A percentile compares a stretch with the other conserved stretches of the same genome.
Conservation (phyloP, 2,888 invertebrate species). For the Deroplatys truncata region DNA sequence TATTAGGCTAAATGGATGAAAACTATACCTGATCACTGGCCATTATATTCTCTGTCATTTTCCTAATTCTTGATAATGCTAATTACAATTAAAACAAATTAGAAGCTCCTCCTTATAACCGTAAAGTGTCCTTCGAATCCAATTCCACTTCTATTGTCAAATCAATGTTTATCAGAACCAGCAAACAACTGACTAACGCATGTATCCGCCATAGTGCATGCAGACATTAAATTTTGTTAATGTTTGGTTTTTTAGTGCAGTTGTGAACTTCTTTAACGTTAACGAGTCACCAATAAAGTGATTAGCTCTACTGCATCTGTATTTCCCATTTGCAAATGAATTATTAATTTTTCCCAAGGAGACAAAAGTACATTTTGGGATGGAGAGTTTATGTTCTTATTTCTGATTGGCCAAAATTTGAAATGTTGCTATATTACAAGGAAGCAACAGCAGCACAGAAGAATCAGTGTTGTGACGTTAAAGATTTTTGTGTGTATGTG, state of each 20-base stretch:
- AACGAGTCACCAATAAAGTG: not conserved
- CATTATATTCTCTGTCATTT: constrained; percentile 8
- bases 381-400: not conserved
- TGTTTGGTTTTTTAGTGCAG: not conserved
- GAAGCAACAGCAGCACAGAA: not conserved
- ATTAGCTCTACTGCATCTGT: not conserved
- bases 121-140: not conserved
- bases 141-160: not conserved
- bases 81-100: not conserved
- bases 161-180: not conserved
- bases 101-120: not conserved
- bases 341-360: not conserved
- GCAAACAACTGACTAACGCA: not conserved
- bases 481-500: constrained; percentile 30
- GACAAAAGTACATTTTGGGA: not conserved
- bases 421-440: constrained; percentile 19
- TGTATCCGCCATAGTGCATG: not conserved
- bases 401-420: constrained; percentile 37
- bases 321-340: not conserved
- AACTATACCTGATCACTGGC: constrained; percentile 11
- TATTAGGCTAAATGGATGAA: not conserved
- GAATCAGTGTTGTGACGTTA: constrained; percentile 31
- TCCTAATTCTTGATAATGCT: not conserved
- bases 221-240: not conserved
- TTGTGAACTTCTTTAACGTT: not conserved